A percentile compares a stretch with the other conserved stretches of the same genome.
These are phyloP conservation scores for Halichoerus grypus DNA, from an alignment of 2,113 vertebrate species.

Conservation along the genomic window DNA sequence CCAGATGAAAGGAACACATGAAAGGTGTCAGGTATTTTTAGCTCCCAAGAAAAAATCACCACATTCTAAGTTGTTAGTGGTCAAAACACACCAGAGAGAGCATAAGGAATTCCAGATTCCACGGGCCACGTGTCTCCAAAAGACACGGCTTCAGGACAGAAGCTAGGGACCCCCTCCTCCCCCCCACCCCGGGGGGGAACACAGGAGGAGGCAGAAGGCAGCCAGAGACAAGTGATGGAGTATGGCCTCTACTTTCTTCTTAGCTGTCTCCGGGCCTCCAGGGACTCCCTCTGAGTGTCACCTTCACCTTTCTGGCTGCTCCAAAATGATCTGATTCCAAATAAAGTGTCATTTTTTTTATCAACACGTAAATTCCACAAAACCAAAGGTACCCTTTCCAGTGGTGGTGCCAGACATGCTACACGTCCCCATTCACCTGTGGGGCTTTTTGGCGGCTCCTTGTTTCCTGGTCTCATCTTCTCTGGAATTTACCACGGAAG, in stretches of 20 bases:
- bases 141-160: background rate
- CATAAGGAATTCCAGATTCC: background rate
- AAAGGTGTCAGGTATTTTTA: background rate
- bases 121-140: background rate
- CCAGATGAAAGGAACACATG: background rate
- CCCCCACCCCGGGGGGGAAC: rapidly evolving
- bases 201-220: no score
- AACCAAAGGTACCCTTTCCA: background rate
- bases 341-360: background rate
- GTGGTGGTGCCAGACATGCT: background rate
- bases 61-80: background rate
- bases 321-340: background rate
- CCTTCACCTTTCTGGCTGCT: background rate
- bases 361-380: background rate
- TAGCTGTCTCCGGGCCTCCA: background rate
- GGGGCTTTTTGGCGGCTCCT: background rate
- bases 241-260: background rate
- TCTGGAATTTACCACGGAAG: background rate
- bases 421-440: background rate
- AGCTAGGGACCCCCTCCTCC: background rate
- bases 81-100: background rate
- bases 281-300: background rate
- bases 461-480: background rate
- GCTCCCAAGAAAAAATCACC: background rate
- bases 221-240: background rate